Base-by-base conservation (phyloP, 2,888 invertebrate species). In the Timandra comae region DNA sequence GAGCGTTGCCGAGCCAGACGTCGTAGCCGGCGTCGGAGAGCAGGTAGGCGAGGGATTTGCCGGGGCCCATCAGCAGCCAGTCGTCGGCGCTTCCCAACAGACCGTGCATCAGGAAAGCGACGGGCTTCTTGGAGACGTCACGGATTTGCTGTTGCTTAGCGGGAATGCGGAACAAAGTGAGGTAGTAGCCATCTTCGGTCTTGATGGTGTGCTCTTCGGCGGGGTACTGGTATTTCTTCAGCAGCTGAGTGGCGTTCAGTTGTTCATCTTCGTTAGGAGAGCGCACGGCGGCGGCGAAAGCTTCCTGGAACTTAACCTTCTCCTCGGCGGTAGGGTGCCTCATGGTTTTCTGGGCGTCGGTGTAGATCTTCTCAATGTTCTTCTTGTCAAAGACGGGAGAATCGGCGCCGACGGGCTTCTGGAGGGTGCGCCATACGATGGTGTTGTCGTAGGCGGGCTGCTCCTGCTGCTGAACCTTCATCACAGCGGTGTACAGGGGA, bases 21-120 rank as follows among this genome's bases (percentile, higher is more conserved):
- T 84, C 82, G 49, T 65, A 77, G 35, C 79, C 81, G 22, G 71
- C 72, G 41, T 81, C 76, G 12, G 73, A 56, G 8, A 85, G 63
- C 40, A 71, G 46, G 56, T 71, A 84, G 11, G 79, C 71, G 21
- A 85, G 74, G 0, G 81, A 75, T 39, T 88, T 87, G 35, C 85
- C 72, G 0, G 89, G 89, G 8, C 89, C 89, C 64, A 90, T 88
- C 41, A 91, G 72, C 2, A 93, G 75, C 89, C 90, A 95, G 62
- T 90, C 88, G 13, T 90, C 88, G 0, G 92, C 88, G 44, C 89
- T 89, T 26, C 89, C 89, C n/a, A 91, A 63, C 2, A 94, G 64
- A 3, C 93, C 91, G 59, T 90, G 90, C 73, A 89, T 80, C 22
- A 91, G 48, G 38, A 90, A 75, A 1, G 87, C 87, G 1, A 81